Percentiles rank a stretch among this genome's conserved stretches.
phyloP scores from a whole-genome alignment of 2,888 invertebrate species.

The Drosophila cracens region DNA sequence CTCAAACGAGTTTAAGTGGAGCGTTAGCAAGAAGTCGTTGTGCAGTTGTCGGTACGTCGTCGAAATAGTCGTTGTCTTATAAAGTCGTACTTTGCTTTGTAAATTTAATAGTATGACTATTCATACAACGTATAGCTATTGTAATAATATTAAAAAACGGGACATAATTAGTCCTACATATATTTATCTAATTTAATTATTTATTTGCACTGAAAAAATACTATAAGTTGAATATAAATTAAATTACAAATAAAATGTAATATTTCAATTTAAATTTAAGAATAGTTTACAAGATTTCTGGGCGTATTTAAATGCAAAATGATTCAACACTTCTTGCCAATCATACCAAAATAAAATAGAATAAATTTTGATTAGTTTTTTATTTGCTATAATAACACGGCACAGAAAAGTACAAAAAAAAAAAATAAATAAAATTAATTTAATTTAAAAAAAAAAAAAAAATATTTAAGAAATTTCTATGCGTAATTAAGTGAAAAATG shows the following conservation, averaged over 20 bases:
- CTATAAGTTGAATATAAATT: no score
- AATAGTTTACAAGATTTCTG: no score
- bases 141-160: background rate
- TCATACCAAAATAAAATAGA: no score
- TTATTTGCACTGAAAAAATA: background rate
- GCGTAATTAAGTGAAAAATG: background rate
- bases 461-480: background rate
- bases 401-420: no score
- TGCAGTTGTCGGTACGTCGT: background rate
- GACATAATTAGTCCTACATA: background rate
- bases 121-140: background rate
- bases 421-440: no score
- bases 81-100: background rate
- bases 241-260: background rate
- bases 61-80: background rate
- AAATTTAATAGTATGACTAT: background rate
- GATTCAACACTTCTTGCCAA: no score
- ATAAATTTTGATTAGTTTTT: no score
- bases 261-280: no score
- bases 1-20: background rate
- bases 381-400: no score
- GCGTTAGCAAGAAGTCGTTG: background rate
- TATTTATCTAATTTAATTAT: background rate
- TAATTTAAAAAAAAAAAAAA: no score
- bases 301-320: background rate